Evolutionary conservation across 2,113 vertebrate species (phyloP).

Genomic region (Oncorhynchus nerka): DNA sequence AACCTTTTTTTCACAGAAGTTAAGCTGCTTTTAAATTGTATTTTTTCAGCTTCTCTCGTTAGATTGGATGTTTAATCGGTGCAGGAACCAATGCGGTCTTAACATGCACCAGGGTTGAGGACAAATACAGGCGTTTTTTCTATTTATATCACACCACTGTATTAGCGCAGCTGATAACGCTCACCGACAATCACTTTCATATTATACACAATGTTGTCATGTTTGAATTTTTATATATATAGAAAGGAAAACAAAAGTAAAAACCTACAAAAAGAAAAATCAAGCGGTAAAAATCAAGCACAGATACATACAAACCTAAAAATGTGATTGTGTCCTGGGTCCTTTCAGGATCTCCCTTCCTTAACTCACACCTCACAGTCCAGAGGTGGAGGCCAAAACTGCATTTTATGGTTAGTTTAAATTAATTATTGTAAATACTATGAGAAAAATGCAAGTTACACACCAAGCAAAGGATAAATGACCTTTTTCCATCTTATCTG

Average conservation of each 20-base stretch:
- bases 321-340: slow-evolving; percentile 60
- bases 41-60: not conserved
- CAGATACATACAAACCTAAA: slow-evolving; percentile 79
- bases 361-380: slow-evolving; percentile 47
- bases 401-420: slow-evolving; percentile 78
- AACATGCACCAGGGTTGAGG: slow-evolving; percentile 81
- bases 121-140: slow-evolving; percentile 83
- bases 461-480: slow-evolving; percentile 81
- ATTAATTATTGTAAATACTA: slow-evolving; percentile 93
- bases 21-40: slow-evolving; percentile 19
- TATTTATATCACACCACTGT: slow-evolving; percentile 79
- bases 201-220: slow-evolving; percentile 79
- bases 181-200: slow-evolving; percentile 77
- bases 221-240: slow-evolving; percentile 83
- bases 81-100: slow-evolving; percentile 41
- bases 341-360: slow-evolving; percentile 48
- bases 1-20: slow-evolving; percentile 45
- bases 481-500: slow-evolving; percentile 75
- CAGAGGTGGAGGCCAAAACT: slow-evolving; percentile 69
- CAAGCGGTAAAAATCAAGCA: slow-evolving; percentile 90
- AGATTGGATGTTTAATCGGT: slow-evolving; percentile 33
- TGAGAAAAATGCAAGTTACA: slow-evolving; percentile 87
- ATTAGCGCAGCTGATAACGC: slow-evolving; percentile 87
- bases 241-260: slow-evolving; percentile 68
- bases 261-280: slow-evolving; percentile 80